A percentile compares a stretch with the other conserved stretches of the same genome.
These are phyloP conservation scores for Nycticryphes semicollaris DNA, from an alignment of 2,113 vertebrate species.

Conservation along the genomic window DNA sequence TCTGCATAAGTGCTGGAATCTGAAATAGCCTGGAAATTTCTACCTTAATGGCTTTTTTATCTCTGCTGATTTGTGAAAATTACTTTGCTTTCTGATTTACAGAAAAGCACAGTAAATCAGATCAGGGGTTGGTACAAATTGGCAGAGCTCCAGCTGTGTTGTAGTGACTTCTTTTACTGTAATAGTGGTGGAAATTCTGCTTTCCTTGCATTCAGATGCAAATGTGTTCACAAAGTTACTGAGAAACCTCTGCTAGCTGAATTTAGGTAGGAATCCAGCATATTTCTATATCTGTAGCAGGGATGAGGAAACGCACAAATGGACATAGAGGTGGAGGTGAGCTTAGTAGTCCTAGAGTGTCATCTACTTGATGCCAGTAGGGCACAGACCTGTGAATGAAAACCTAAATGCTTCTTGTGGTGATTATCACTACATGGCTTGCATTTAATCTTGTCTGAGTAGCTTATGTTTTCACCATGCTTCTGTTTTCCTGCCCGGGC, in stretches of 20 bases:
- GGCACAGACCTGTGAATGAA: neutral
- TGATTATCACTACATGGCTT: neutral
- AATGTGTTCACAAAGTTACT: neutral
- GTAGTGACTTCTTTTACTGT: neutral
- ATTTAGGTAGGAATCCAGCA: neutral
- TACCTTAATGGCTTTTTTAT: neutral
- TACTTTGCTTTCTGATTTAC: neutral
- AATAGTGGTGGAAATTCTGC: neutral
- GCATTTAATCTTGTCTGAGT: slow-evolving; percentile 2
- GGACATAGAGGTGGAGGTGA: neutral
- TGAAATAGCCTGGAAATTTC: neutral
- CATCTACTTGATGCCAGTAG: neutral
- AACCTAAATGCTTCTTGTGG: neutral
- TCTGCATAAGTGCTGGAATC: neutral
- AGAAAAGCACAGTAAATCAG: neutral
- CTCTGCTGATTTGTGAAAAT: neutral
- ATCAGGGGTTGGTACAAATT: neutral
- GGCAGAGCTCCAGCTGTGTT: neutral
- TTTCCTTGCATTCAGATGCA: neutral
- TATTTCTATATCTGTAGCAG: neutral
- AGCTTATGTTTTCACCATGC: slow-evolving; percentile 25
- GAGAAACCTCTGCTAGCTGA: neutral
- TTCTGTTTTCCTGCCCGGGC: slow-evolving; percentile 7
- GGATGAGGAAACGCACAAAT: neutral
- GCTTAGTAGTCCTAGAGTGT: neutral